Evolutionary conservation across 1,140 invertebrate genomes (phyloP), one percentile per base, ranked within the genome.

Genomic region (Elysia chlorotica): DNA sequence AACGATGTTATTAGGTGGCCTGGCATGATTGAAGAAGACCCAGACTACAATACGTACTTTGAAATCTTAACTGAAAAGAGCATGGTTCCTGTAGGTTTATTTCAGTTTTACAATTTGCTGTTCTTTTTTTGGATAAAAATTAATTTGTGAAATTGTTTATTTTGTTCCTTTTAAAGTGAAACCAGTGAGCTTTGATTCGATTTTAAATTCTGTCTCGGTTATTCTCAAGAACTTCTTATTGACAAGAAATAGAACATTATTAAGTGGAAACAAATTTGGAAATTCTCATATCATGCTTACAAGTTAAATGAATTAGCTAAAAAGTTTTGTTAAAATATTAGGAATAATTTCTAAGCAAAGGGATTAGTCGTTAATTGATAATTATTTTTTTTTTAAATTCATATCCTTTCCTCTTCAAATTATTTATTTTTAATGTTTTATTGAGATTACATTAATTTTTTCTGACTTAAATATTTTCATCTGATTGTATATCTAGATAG

Each of bases 1-100:
- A n/a, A n/a, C n/a, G n/a, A n/a, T n/a, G n/a, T n/a, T n/a, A n/a
- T 10, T 69, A 86, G 84, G 91, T 93, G 92, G 92, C 92, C 92
- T 21, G 92, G 89, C 2, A 92, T 93, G 88, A 89, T 93, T 3
- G 92, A 93, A 56, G 91, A 92, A 83, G 90, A 90, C 82, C 91
- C 92, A 0, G 90, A 92, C 73, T 88, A 87, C 0, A 88, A 91
- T 56, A 84, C 85, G 37, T 93, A 88, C 80, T 93, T 91, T 77
- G 74, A 78, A 68, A 36, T 81, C 48, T 57, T 72, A 14, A 35
- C 71, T 48, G 57, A 75, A 65, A 53, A 78, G 33, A 76, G 75
- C 37, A 82, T 81, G 79, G 65, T 71, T 30, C 81, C 83, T 65
- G 81, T 86, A 81, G 76, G 79, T 78, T n/a, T n/a, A n/a, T n/a